Conservation (phyloP, 2,113 vertebrate genomes). For the Cathartes aura region DNA sequence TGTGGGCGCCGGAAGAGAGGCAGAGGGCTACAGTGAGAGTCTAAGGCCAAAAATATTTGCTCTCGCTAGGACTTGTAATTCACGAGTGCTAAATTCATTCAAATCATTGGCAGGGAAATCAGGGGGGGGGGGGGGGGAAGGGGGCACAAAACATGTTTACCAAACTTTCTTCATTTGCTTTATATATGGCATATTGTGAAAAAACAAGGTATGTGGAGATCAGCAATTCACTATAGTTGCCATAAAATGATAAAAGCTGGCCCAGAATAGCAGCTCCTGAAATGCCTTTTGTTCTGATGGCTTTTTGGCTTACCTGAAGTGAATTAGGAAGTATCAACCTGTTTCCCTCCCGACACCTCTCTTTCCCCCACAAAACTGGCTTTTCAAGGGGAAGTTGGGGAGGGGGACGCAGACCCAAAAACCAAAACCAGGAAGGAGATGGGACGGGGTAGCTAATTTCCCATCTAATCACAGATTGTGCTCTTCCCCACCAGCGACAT, state of each 20-base stretch:
- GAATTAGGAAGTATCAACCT: not conserved
- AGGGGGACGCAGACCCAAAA: not conserved
- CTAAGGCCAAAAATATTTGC: not conserved
- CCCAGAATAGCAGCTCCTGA: not conserved
- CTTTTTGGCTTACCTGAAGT: not conserved
- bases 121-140: rapidly evolving
- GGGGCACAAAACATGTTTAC: not conserved
- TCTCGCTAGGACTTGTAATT: not conserved
- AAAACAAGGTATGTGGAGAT: not conserved
- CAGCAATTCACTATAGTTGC: not conserved
- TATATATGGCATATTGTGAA: not conserved
- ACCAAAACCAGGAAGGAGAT: not conserved
- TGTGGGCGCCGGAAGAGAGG: rapidly evolving
- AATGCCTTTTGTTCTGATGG: not conserved
- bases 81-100: not conserved
- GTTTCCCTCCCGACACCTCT: not conserved
- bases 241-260: not conserved
- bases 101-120: not conserved
- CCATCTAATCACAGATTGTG: not conserved
- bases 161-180: not conserved
- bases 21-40: not conserved
- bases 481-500: not conserved
- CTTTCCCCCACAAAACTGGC: not conserved
- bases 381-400: not conserved
- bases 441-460: not conserved